Percentiles rank a stretch among this genome's conserved stretches.
These are phyloP conservation scores for Salpingus planirostris DNA, from an alignment of 2,888 invertebrate genomes.

Conservation along the genomic window DNA sequence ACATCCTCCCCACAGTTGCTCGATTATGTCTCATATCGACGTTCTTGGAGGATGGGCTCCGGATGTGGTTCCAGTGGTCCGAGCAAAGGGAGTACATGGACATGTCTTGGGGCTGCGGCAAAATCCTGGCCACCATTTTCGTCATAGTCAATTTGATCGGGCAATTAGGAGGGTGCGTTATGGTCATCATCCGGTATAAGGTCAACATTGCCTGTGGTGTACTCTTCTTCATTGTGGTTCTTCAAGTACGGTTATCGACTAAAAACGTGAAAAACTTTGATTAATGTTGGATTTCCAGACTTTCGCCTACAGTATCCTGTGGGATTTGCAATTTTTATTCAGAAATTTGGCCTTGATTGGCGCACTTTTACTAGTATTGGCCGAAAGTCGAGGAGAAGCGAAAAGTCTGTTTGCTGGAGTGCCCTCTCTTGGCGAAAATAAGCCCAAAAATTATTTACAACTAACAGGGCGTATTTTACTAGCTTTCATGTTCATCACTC, in stretches of 20 bases:
- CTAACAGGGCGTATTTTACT: slow-evolving; percentile 90
- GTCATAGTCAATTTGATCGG: slow-evolving; percentile 93
- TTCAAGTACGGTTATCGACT: slow-evolving; percentile 89
- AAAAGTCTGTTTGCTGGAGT: slow-evolving; percentile 95
- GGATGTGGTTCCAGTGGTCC: slow-evolving; percentile 99
- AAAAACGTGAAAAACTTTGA: too few species aligned
- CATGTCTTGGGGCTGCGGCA: slow-evolving; percentile 94
- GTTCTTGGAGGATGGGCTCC: slow-evolving; percentile 96
- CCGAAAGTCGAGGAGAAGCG: slow-evolving; percentile 92
- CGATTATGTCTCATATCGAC: slow-evolving; percentile 96
- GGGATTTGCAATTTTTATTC: slow-evolving; percentile 95
- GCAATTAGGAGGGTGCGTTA: slow-evolving; percentile 91
- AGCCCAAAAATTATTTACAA: slow-evolving; percentile 94
- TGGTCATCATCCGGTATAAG: slow-evolving; percentile 88
- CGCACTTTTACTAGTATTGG: slow-evolving; percentile 88
- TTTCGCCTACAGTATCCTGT: slow-evolving; percentile 91
- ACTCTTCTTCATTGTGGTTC: slow-evolving; percentile 89
- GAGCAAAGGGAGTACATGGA: slow-evolving; percentile 98
- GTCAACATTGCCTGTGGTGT: slow-evolving; percentile 88
- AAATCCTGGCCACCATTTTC: slow-evolving; percentile 87
- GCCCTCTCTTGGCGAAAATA: slow-evolving; percentile 85
- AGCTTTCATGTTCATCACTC: slow-evolving; percentile 97
- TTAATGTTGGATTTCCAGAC: too few species aligned
- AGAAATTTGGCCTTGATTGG: slow-evolving; percentile 95
- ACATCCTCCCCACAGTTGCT: slow-evolving; percentile 90